These are phyloP conservation scores for Rhagologus leucostigma DNA, from an alignment of 2,113 vertebrate genomes.

Conservation along the genomic window DNA sequence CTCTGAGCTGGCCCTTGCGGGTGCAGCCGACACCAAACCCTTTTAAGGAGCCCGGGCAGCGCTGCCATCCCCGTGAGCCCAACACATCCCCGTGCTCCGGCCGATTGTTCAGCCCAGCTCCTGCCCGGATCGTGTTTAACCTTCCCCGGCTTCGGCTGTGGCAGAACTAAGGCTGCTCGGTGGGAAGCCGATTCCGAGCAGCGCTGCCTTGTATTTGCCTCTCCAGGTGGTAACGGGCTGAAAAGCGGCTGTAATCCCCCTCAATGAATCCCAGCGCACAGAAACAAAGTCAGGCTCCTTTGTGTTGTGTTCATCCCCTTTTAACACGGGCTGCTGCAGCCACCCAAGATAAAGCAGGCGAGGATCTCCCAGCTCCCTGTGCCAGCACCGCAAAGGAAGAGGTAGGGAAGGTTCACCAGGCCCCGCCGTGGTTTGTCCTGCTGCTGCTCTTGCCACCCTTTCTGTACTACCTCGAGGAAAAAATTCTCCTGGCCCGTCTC, in stretches of 20 bases:
- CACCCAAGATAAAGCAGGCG: slow-evolving; percentile 5
- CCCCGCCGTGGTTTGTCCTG: background rate
- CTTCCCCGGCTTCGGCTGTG: background rate
- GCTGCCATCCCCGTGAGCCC: accelerated
- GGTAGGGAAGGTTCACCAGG: background rate
- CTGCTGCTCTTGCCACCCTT: background rate
- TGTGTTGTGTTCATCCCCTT: background rate
- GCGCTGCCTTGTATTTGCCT: slow-evolving; percentile 7
- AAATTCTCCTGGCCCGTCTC: background rate
- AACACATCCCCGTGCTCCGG: background rate
- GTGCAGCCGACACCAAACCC: background rate
- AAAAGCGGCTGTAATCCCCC: slow-evolving; percentile 37
- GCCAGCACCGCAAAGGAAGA: background rate
- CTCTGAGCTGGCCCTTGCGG: background rate
- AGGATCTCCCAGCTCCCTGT: background rate
- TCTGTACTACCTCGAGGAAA: background rate
- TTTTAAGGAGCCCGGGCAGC: accelerated
- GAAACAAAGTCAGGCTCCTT: background rate
- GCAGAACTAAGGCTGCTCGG: background rate
- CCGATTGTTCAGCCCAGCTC: background rate
- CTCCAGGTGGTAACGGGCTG: slow-evolving; percentile 38
- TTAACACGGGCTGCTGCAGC: background rate
- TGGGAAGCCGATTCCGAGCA: background rate
- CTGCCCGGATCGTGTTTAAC: background rate
- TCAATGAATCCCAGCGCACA: background rate